A percentile compares a stretch with the other conserved stretches of the same genome.
These are phyloP conservation scores for Tetropium fuscum DNA, from an alignment of 2,888 invertebrate species.

Conservation along the genomic window DNA sequence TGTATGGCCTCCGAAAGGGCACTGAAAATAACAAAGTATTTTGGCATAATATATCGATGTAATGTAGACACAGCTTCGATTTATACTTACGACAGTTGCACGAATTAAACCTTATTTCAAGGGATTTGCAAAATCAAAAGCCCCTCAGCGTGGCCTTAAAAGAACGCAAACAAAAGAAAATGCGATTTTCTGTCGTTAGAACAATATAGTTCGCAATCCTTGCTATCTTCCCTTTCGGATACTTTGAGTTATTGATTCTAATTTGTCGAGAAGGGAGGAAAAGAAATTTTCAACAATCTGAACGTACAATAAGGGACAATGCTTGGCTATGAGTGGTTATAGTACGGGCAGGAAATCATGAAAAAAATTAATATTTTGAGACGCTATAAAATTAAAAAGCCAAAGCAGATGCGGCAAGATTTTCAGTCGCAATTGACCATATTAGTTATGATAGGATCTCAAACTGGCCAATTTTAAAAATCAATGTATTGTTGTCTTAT, in stretches of 20 bases:
- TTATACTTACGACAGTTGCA: neutral
- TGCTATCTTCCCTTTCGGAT: neutral
- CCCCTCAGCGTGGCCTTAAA: neutral
- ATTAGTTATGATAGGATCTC: too few species aligned
- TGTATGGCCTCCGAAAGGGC: conserved; percentile 71
- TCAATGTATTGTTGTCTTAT: too few species aligned
- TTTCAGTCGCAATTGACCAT: too few species aligned
- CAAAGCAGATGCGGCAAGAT: too few species aligned
- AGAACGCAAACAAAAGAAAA: conserved; percentile 6
- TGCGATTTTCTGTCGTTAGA: conserved; percentile 5
- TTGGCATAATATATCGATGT: neutral
- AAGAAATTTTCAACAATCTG: conserved; percentile 5
- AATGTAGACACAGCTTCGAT: neutral
- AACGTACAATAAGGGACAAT: neutral
- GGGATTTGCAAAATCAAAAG: neutral
- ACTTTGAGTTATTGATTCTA: conserved; percentile 14
- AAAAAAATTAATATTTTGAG: conserved; percentile 1
- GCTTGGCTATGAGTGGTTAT: neutral
- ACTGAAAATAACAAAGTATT: conserved; percentile 33
- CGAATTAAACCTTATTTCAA: conserved; percentile 3
- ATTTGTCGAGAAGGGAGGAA: conserved; percentile 4
- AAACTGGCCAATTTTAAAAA: too few species aligned
- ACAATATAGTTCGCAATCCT: conserved; percentile 1
- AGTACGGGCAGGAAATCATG: too few species aligned
- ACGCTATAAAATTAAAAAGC: neutral